These are phyloP conservation scores for Caenorhabditis auriculariae DNA, from an alignment of 2,888 invertebrate genomes.

Conservation along the genomic window DNA sequence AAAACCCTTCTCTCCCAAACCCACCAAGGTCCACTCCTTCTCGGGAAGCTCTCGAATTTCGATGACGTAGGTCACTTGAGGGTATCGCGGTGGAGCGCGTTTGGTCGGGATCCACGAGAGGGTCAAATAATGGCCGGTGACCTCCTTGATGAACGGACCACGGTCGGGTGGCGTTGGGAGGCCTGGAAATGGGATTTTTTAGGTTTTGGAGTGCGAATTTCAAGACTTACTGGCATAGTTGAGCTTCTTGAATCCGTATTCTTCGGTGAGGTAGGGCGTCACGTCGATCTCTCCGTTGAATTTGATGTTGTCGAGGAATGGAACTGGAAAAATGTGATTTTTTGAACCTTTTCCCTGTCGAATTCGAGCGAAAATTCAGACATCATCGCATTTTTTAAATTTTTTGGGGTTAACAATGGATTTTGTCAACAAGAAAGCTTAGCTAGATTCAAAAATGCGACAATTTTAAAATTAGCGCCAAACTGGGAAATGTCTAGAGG, in stretches of 20 bases:
- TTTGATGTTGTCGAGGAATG: slow-evolving; percentile 61
- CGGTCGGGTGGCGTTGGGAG: slow-evolving; percentile 85
- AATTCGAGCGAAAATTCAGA: too few relatives aligned
- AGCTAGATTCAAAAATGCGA: too few relatives aligned
- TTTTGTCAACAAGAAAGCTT: too few relatives aligned
- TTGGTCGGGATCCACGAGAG: slow-evolving; percentile 92
- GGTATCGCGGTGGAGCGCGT: slow-evolving; percentile 78
- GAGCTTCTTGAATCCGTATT: slow-evolving; percentile 62
- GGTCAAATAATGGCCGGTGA: slow-evolving; percentile 84
- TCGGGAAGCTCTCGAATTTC: slow-evolving; percentile 90
- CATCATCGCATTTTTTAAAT: too few relatives aligned
- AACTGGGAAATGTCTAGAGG: too few relatives aligned
- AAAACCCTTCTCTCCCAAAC: too few relatives aligned
- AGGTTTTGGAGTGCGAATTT: too few relatives aligned
- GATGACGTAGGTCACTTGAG: slow-evolving; percentile 88
- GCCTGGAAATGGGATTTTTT: slow-evolving; percentile 67
- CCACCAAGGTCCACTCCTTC: slow-evolving; percentile 87
- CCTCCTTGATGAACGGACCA: slow-evolving; percentile 85
- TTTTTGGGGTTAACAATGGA: too few relatives aligned
- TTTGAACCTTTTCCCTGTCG: neutral
- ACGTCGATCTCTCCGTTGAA: slow-evolving; percentile 60
- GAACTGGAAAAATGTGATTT: slow-evolving; percentile 29
- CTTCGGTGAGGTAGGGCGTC: slow-evolving; percentile 62
- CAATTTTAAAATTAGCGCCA: too few relatives aligned
- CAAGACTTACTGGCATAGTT: slow-evolving; percentile 50